Evolutionary conservation across 2,113 vertebrate genomes (phyloP).

Genomic region (Arothron firmamentum): DNA sequence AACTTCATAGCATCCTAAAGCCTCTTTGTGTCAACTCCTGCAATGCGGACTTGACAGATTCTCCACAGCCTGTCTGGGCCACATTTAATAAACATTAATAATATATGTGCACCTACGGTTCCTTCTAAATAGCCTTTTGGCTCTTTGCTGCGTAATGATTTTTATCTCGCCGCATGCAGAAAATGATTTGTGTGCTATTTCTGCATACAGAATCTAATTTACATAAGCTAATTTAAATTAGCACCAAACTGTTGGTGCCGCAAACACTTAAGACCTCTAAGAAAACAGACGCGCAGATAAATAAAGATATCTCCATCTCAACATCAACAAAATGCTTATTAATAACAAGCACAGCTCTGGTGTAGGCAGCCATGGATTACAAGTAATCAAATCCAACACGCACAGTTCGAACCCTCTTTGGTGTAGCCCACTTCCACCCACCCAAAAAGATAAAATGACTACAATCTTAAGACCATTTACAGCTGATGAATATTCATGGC

Average conservation of each 20-base stretch:
- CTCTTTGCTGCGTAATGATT: conserved; percentile 13
- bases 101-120: conserved; percentile 5
- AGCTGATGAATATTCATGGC: conserved; percentile 67
- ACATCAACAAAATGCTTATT: conserved; percentile 49
- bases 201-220: conserved; percentile 35
- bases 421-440: conserved; percentile 40
- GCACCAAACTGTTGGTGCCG: conserved; percentile 19
- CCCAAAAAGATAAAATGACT: conserved; percentile 55
- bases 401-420: neutral
- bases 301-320: conserved; percentile 43
- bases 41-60: conserved; percentile 36
- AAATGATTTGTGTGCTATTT: conserved; percentile 5
- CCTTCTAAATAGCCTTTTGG: neutral
- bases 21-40: conserved; percentile 48
- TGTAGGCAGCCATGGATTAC: neutral
- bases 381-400: conserved; percentile 36
- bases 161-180: neutral
- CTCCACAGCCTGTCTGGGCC: neutral
- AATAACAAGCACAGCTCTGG: conserved; percentile 37
- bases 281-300: conserved; percentile 21
- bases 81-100: conserved; percentile 10
- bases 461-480: conserved; percentile 51
- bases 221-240: conserved; percentile 44
- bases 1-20: conserved; percentile 57
- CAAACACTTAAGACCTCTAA: conserved; percentile 38